Conservation (phyloP, 2,113 vertebrate species). For the Macrotis lagotis region DNA sequence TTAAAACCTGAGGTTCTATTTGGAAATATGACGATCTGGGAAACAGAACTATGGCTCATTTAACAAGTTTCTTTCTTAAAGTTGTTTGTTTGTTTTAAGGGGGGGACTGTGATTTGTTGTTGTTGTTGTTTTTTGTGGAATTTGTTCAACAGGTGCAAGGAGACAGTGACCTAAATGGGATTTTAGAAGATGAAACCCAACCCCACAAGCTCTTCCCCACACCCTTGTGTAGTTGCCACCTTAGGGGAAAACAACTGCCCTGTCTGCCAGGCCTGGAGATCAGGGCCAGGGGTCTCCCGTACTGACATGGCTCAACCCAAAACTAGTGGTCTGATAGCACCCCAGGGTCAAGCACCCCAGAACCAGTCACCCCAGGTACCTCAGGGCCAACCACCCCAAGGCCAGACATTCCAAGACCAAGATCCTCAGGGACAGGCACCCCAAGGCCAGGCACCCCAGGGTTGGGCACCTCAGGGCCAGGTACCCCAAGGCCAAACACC, state of each 20-base stretch:
- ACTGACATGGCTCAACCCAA: neutral
- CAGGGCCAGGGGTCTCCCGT: neutral
- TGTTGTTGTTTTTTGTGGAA: neutral
- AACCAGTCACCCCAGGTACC: neutral
- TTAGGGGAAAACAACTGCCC: constrained; percentile 54
- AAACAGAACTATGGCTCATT: neutral
- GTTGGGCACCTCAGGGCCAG: neutral
- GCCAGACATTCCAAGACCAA: neutral
- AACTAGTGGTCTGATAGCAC: neutral
- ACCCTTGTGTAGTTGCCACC: constrained; percentile 46
- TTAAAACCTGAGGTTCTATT: neutral
- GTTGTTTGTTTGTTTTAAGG: neutral
- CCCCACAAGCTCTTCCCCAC: neutral
- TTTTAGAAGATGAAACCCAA: constrained; percentile 52
- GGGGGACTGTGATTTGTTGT: neutral
- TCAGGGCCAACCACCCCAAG: neutral
- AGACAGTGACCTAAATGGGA: constrained; percentile 36
- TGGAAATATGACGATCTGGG: neutral
- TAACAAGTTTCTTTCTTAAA: neutral
- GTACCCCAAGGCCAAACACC: neutral
- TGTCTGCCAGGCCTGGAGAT: constrained; percentile 66
- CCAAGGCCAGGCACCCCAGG: neutral
- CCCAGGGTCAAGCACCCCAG: neutral
- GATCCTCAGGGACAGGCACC: neutral
- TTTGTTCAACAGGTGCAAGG: constrained; percentile 43